Conservation (phyloP, 2,888 invertebrate genomes). For the Cephus runcator region DNA sequence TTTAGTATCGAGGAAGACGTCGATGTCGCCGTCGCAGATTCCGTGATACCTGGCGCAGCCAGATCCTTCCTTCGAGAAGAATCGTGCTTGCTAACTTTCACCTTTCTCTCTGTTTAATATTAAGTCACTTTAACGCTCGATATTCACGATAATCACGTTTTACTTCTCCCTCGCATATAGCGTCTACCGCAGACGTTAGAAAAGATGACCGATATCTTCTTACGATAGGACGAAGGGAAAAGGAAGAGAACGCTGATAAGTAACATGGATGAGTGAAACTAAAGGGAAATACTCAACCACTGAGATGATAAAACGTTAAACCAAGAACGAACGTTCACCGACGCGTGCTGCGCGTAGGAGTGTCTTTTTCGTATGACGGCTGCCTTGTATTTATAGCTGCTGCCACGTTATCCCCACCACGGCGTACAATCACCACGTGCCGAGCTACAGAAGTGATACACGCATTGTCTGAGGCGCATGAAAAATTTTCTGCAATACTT, state of each 20-base stretch:
- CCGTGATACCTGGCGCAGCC: neutral
- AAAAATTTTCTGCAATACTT: neutral
- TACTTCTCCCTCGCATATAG: neutral
- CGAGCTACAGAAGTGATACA: neutral
- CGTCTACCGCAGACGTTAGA: neutral
- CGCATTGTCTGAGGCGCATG: neutral
- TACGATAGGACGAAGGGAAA: neutral
- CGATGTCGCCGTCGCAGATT: neutral
- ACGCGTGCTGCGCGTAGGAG: conserved; percentile 30
- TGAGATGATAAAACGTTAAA: neutral
- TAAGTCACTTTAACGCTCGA: neutral
- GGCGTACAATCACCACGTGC: conserved; percentile 9
- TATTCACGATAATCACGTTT: neutral
- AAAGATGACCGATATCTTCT: neutral
- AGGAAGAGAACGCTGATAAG: neutral
- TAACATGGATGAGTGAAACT: neutral
- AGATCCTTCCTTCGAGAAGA: neutral
- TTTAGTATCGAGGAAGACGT: neutral
- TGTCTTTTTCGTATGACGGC: conserved; percentile 35
- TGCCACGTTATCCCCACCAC: conserved; percentile 5
- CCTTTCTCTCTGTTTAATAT: conserved; percentile 15
- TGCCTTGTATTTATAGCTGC: conserved; percentile 33
- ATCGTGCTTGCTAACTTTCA: conserved; percentile 21
- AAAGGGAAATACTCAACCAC: neutral
- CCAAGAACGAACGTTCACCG: neutral